These are phyloP conservation scores for Acanthosoma haemorrhoidale DNA, from an alignment of 2,888 invertebrate species.

Conservation along the genomic window DNA sequence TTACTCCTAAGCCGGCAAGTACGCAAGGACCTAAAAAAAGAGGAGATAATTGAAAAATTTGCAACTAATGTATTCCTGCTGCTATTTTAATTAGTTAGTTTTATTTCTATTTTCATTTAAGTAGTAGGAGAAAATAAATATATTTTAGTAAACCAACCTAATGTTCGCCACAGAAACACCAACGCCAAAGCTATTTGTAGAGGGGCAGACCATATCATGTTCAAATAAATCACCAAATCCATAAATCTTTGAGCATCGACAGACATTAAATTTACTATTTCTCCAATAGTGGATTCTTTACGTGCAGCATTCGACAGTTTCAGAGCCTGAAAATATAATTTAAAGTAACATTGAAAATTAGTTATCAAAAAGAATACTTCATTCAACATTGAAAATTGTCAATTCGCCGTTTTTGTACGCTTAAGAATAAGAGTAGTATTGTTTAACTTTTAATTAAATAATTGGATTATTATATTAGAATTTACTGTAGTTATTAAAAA, in stretches of 20 bases:
- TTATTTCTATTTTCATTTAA: too few species aligned
- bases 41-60: background rate
- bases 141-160: slow-evolving; percentile 45
- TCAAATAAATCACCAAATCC: slow-evolving; percentile 48
- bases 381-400: too few species aligned
- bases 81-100: too few species aligned
- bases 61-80: slow-evolving; percentile 45
- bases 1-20: slow-evolving; percentile 53
- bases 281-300: slow-evolving; percentile 49
- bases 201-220: slow-evolving; percentile 51
- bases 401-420: too few species aligned
- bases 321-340: slow-evolving; percentile 43
- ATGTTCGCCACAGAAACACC: slow-evolving; percentile 49
- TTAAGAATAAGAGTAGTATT: too few species aligned
- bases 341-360: background rate
- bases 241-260: slow-evolving; percentile 50
- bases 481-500: too few species aligned
- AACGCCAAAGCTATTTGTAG: slow-evolving; percentile 53
- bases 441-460: too few species aligned
- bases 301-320: slow-evolving; percentile 46
- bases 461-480: too few species aligned
- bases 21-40: slow-evolving; percentile 52
- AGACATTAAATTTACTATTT: slow-evolving; percentile 52
- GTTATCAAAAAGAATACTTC: background rate
- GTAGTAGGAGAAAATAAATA: too few species aligned